Percentiles rank a stretch among this genome's conserved stretches.
Conservation (phyloP, 2,888 invertebrate genomes). For the Atrina japonica region DNA sequence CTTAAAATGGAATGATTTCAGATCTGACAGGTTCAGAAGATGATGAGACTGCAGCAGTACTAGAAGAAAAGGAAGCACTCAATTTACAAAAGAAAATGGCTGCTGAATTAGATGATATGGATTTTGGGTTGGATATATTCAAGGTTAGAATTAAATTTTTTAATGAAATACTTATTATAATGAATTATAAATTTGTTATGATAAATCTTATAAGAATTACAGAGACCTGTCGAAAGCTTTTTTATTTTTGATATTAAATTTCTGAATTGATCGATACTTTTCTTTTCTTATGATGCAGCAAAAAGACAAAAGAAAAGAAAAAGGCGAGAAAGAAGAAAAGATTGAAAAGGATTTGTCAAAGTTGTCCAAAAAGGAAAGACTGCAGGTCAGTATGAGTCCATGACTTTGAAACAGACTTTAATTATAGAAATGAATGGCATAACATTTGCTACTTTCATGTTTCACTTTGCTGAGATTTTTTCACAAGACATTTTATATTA, state of each 20-base stretch:
- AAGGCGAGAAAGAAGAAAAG: conserved; percentile 72
- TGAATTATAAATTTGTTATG: too few relatives aligned
- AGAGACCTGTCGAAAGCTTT: too few relatives aligned
- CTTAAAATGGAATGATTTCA: too few relatives aligned
- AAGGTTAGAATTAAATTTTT: conserved; percentile 63
- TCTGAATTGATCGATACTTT: too few relatives aligned
- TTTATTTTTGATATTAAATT: too few relatives aligned
- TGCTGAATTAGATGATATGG: conserved; percentile 76
- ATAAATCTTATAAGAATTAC: too few relatives aligned
- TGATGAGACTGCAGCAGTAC: conserved; percentile 72
- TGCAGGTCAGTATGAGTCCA: conserved; percentile 83
- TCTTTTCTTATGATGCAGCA: conserved; percentile 24
- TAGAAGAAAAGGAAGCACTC: conserved; percentile 79
- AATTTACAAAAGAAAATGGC: conserved; percentile 76
- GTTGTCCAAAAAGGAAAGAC: conserved; percentile 88
- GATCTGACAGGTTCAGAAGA: conserved; percentile 71
- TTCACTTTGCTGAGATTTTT: too few relatives aligned
- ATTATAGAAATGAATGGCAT: too few relatives aligned
- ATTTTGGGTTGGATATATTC: conserved; percentile 77
- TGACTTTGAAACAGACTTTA: too few relatives aligned
- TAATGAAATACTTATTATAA: too few relatives aligned
- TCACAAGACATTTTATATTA: too few relatives aligned
- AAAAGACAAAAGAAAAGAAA: conserved; percentile 44
- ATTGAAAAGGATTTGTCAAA: conserved; percentile 89
- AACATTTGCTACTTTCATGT: too few relatives aligned